Evolutionary conservation across 2,113 vertebrate genomes (phyloP).

Genomic region (Ictalurus punctatus): DNA sequence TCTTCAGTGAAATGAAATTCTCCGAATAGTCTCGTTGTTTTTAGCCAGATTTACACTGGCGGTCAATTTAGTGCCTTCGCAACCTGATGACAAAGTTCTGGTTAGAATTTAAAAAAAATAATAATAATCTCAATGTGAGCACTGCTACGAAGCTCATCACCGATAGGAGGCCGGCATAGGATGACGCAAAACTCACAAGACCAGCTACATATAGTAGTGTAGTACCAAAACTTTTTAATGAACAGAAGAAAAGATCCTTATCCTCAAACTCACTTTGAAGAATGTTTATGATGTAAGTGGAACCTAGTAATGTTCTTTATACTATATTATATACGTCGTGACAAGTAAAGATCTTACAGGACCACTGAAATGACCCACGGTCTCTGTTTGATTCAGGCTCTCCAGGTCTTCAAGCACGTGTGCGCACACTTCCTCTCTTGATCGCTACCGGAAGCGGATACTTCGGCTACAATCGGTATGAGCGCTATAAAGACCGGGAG

Average conservation of each 20-base stretch:
- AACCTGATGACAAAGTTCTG: background rate
- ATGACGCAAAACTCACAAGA: background rate
- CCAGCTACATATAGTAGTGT: background rate
- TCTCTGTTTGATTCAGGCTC: conserved; percentile 54
- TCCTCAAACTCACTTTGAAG: background rate
- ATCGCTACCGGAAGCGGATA: conserved; percentile 78
- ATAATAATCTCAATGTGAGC: no score
- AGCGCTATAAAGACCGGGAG: conserved; percentile 71
- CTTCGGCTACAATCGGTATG: conserved; percentile 80
- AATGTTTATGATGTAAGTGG: no score
- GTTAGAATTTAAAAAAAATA: no score
- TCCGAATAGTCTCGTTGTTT: no score
- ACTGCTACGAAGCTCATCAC: no score
- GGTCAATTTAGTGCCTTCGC: background rate
- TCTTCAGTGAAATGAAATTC: background rate
- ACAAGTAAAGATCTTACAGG: no score
- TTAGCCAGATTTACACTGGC: background rate
- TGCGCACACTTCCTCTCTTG: conserved; percentile 79
- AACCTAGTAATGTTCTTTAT: no score
- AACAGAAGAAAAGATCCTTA: background rate
- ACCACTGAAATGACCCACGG: background rate
- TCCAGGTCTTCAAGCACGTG: conserved; percentile 59
- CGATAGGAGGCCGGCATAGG: no score
- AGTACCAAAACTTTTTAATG: background rate
- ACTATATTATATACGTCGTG: background rate